Evolutionary conservation across 2,797 vertebrate genomes (phyloP).

Genomic region (Psittacula derbiana): DNA sequence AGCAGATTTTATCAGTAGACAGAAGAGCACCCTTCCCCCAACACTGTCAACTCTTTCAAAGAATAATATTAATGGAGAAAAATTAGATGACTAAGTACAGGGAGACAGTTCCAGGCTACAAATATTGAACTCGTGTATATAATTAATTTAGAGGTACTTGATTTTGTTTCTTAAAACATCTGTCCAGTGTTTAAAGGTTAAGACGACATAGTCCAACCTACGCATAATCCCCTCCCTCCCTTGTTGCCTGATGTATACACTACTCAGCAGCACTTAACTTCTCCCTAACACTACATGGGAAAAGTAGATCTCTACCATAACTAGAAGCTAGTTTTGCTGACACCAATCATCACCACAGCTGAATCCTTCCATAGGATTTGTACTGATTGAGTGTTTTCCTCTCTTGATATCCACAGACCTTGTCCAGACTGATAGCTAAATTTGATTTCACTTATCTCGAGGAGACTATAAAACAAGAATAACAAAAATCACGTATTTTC

Average conservation of each 20-base stretch:
- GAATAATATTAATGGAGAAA: neutral
- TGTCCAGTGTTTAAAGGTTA: neutral
- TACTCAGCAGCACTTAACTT: neutral
- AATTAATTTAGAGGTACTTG: neutral
- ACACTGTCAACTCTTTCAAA: neutral
- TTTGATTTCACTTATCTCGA: neutral
- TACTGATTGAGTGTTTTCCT: neutral
- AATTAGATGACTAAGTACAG: neutral
- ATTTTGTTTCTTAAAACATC: neutral
- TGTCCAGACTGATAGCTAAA: neutral
- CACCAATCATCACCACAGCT: neutral
- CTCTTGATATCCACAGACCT: neutral
- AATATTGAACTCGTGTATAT: neutral
- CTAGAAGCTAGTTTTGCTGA: neutral
- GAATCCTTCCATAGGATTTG: neutral
- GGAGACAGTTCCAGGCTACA: neutral
- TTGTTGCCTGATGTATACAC: neutral
- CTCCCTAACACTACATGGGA: neutral
- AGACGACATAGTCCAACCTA: neutral
- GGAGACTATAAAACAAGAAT: neutral
- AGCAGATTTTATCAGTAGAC: neutral
- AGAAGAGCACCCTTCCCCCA: neutral
- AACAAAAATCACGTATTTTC: neutral
- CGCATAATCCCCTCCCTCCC: neutral
- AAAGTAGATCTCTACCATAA: neutral